A percentile compares a stretch with the other conserved stretches of the same genome.
phyloP scores from a whole-genome alignment of 2,113 vertebrate genomes.

The Larimichthys polyactis region DNA sequence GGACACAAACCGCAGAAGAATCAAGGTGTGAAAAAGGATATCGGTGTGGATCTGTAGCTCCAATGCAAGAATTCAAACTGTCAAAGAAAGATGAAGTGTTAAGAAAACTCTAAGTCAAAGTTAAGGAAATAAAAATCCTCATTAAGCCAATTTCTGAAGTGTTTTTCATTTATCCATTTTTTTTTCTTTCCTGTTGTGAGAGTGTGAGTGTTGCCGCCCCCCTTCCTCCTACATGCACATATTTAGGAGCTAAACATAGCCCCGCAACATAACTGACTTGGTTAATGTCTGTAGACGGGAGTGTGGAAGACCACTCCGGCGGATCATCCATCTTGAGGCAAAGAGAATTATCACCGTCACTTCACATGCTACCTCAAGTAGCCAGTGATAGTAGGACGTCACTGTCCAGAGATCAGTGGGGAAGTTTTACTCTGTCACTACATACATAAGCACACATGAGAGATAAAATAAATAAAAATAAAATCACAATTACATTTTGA shows the following conservation, averaged over 20 bases:
- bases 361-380: too few species aligned
- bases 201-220: background rate
- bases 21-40: slow-evolving; percentile 28
- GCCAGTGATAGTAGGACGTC: too few species aligned
- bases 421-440: too few species aligned
- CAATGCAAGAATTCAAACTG: slow-evolving; percentile 12
- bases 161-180: background rate
- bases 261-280: background rate
- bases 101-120: background rate
- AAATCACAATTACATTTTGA: too few species aligned
- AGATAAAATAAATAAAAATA: too few species aligned
- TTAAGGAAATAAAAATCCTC: background rate
- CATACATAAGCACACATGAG: too few species aligned
- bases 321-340: background rate
- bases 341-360: too few species aligned
- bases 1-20: background rate
- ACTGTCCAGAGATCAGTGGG: too few species aligned
- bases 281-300: background rate
- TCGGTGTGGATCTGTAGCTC: background rate
- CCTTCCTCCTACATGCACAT: background rate
- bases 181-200: background rate
- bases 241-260: slow-evolving; percentile 2
- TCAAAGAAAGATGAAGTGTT: slow-evolving; percentile 2
- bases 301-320: background rate
- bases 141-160: background rate